Conservation (phyloP, 1,140 invertebrate genomes). For the Zaprionus ghesquierei region DNA sequence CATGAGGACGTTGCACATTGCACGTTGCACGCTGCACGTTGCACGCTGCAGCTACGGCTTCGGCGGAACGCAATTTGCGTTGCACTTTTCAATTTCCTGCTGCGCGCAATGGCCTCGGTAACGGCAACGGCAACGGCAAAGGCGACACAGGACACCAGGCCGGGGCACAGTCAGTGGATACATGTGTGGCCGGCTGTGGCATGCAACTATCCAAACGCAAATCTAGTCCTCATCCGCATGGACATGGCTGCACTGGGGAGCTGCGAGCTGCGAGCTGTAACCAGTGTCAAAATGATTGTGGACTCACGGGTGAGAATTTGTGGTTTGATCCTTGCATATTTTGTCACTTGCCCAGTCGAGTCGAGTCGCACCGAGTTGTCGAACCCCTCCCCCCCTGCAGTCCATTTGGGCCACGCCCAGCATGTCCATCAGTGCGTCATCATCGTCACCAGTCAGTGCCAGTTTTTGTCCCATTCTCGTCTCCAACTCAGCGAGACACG, state of each 20-base stretch:
- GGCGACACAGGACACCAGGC: background rate
- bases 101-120: constrained; percentile 28
- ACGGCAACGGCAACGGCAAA: constrained; percentile 13
- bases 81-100: constrained; percentile 77
- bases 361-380: background rate
- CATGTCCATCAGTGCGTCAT: background rate
- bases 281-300: constrained; percentile 81
- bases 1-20: background rate
- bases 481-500: constrained; percentile 9
- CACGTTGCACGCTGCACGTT: background rate
- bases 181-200: constrained; percentile 40
- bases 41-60: constrained; percentile 19
- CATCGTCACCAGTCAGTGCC: constrained; percentile 39
- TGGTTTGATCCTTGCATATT: constrained; percentile 81
- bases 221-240: constrained; percentile 55
- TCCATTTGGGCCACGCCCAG: background rate
- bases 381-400: background rate
- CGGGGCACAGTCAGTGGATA: background rate
- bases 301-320: constrained; percentile 80
- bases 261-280: constrained; percentile 45
- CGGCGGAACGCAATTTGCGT: constrained; percentile 75
- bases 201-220: constrained; percentile 73
- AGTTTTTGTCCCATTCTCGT: constrained; percentile 6
- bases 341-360: constrained; percentile 68
- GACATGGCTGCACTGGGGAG: background rate